Conservation (phyloP, 2,113 vertebrate genomes). For the Erinaceus europaeus region DNA sequence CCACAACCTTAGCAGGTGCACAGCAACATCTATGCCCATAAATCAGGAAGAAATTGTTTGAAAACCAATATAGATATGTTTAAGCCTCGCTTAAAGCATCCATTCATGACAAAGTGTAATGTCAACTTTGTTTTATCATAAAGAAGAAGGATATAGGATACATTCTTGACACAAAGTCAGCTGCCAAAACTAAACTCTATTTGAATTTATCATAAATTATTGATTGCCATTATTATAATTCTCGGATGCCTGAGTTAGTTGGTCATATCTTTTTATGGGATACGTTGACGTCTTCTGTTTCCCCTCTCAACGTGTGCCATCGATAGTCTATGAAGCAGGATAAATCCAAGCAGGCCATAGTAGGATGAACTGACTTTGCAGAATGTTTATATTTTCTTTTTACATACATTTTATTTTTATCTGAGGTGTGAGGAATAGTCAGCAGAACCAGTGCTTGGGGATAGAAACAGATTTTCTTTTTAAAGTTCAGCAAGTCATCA, state of each 20-base stretch:
- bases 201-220: constrained; percentile 76
- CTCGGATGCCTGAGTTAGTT: constrained; percentile 35
- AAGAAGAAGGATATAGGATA: constrained; percentile 78
- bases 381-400: background rate
- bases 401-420: background rate
- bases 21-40: constrained; percentile 54
- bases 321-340: background rate
- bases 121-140: constrained; percentile 81
- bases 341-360: constrained; percentile 23
- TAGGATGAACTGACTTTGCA: background rate
- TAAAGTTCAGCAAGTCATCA: background rate
- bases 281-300: constrained; percentile 33
- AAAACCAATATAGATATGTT: constrained; percentile 73
- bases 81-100: constrained; percentile 74
- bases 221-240: constrained; percentile 67
- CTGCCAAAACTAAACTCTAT: constrained; percentile 74
- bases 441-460: background rate
- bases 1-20: background rate
- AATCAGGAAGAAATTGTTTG: constrained; percentile 74
- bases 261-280: constrained; percentile 56
- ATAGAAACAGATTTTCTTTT: background rate
- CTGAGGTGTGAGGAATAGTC: background rate
- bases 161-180: constrained; percentile 73
- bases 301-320: background rate
- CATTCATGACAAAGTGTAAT: constrained; percentile 77